phyloP scores from a whole-genome alignment of 2,113 vertebrate genomes.

The Phycodurus eques region DNA sequence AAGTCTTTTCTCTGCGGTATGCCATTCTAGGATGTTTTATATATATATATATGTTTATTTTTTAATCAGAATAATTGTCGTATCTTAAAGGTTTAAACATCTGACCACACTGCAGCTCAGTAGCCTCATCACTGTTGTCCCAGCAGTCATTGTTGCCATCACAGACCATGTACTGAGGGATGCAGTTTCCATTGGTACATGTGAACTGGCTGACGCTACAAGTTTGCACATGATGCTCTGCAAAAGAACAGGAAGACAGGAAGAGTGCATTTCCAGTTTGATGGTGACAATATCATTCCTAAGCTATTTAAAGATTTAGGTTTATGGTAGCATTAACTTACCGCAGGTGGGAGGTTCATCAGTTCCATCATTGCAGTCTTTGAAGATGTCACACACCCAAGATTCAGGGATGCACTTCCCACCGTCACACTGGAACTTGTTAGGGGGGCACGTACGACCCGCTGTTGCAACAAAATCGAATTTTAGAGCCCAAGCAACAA shows the following conservation, averaged over 20 bases:
- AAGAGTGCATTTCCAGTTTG: not conserved
- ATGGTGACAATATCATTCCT: not conserved
- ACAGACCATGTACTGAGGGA: conserved; percentile 59
- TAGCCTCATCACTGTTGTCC: conserved; percentile 89
- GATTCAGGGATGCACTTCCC: conserved; percentile 63
- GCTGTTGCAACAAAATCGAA: conserved; percentile 28
- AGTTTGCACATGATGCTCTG: conserved; percentile 62
- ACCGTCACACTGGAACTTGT: conserved; percentile 58
- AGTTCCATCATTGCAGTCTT: conserved; percentile 67
- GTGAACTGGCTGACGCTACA: conserved; percentile 66
- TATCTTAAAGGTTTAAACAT: not conserved
- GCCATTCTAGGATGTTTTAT: too few species aligned
- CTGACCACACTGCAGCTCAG: conserved; percentile 74
- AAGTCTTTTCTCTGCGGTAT: too few species aligned
- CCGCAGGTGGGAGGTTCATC: conserved; percentile 70
- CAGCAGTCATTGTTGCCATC: conserved; percentile 89
- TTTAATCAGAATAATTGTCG: too few species aligned
- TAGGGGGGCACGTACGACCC: conserved; percentile 52
- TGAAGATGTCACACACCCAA: conserved; percentile 62
- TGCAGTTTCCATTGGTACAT: conserved; percentile 72
- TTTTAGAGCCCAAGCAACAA: not conserved
- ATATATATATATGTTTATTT: too few species aligned
- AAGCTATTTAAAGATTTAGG: too few species aligned
- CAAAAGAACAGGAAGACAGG: conserved; percentile 7
- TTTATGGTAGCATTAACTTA: conserved; percentile 23